Conservation (phyloP, 2,888 invertebrate genomes). For the Amitus sp. region DNA sequence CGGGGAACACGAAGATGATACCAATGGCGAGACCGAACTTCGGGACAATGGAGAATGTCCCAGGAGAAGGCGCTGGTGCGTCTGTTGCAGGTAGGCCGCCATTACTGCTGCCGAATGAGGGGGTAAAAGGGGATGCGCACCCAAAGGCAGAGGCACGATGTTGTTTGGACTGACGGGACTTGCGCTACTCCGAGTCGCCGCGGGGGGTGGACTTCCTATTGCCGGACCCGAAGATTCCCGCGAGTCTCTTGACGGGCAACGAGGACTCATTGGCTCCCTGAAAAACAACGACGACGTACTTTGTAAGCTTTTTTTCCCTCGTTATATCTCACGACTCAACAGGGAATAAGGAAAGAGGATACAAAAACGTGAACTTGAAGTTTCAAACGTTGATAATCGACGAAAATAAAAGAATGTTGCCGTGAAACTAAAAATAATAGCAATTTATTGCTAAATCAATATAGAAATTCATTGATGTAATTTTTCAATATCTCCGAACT, state of each 20-base stretch:
- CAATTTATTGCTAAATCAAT: too few relatives aligned
- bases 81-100: conserved; percentile 80
- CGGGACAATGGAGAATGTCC: conserved; percentile 71
- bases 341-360: too few relatives aligned
- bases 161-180: conserved; percentile 74
- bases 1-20: conserved; percentile 76
- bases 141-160: conserved; percentile 74
- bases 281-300: conserved; percentile 2
- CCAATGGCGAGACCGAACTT: conserved; percentile 75
- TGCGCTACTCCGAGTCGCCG: conserved; percentile 68
- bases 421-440: too few relatives aligned
- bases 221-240: conserved; percentile 73
- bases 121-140: conserved; percentile 75
- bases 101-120: conserved; percentile 82
- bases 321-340: too few relatives aligned
- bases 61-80: conserved; percentile 79
- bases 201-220: conserved; percentile 77
- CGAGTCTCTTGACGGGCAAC: conserved; percentile 86
- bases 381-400: too few relatives aligned
- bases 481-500: too few relatives aligned
- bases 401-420: too few relatives aligned
- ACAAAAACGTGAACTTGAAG: too few relatives aligned
- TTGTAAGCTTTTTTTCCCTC: too few relatives aligned
- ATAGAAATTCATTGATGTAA: too few relatives aligned
- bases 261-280: conserved; percentile 80